These are phyloP conservation scores for Zaprionus vittiger DNA, from an alignment of 1,140 invertebrate species.

Conservation along the genomic window DNA sequence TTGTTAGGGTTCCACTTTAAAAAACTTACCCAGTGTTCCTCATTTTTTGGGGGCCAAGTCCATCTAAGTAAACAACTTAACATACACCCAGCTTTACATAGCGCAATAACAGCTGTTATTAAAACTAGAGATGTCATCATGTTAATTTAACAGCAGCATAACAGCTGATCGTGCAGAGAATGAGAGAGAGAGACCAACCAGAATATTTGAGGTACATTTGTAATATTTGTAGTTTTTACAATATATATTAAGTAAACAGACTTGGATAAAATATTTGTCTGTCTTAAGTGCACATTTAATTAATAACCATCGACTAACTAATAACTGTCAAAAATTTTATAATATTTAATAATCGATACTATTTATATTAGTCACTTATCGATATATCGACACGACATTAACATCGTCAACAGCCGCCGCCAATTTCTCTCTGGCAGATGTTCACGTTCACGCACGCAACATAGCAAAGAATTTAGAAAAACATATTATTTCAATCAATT, in stretches of 20 bases:
- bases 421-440: constrained; percentile 44
- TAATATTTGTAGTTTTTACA: no score
- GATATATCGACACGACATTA: constrained; percentile 17
- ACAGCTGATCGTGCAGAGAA: neutral
- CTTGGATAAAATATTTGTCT: neutral
- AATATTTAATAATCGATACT: neutral
- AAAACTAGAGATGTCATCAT: neutral
- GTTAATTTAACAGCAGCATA: neutral
- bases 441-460: constrained; percentile 26
- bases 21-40: constrained; percentile 54
- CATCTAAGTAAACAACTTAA: constrained; percentile 1
- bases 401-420: constrained; percentile 30
- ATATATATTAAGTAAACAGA: no score
- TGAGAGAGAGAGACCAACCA: rapidly evolving
- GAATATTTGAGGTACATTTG: neutral
- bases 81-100: neutral
- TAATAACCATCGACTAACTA: neutral
- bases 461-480: neutral
- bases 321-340: neutral
- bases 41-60: constrained; percentile 31
- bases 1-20: neutral
- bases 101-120: neutral
- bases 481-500: neutral
- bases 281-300: neutral
- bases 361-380: neutral